Base-by-base conservation (phyloP, 30 jellyfish, hydroid and myxozoan species). In the Rhopilema esculentum region DNA sequence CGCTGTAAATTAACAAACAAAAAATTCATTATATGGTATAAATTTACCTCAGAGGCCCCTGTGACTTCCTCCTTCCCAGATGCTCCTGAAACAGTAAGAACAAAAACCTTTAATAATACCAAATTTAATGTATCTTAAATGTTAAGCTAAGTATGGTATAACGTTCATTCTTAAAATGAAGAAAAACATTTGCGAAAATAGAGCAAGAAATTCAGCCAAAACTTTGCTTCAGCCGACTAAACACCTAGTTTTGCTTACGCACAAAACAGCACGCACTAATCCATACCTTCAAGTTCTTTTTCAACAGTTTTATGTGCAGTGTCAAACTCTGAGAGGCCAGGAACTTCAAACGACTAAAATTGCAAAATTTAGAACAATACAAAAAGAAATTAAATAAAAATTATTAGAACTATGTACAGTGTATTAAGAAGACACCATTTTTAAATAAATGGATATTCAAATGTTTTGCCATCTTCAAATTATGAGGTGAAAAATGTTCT, bases 261-360 rank as follows among this genome's bases (percentile, higher is more conserved):
- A n/a, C n/a, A n/a, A n/a, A n/a, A n/a, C n/a, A n/a, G n/a, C n/a
- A n/a, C n/a, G n/a, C n/a, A n/a, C n/a, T n/a, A 18, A 66, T 66
- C 20, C 51, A 70, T 57, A 78, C 88, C 79, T 23, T 78, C 65
- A 0, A 51, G 40, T 22, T 40, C 72, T 17, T 66, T 68, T 27
- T 80, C 31, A 70, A 27, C 21, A 68, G 57, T 25, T n/a, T 80
- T 29, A 49, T 27, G 24, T 19, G 90, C 82, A 4, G 1, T 0
- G 22, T 66, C 82, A 27, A 80, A 80, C 21, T 80, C 90, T 64
- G 90, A 80, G 16, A 80, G 71, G 27, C 90, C 94, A 63, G 79
- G 88, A 16, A 27, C 80, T 29, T 85, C 94, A 52, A 72, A 85
- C 31, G 94, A 85, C 94, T 85, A 48, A 9, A 84, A n/a, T n/a